Base-by-base conservation (phyloP, 2,888 invertebrate species). In the Trissolcus japonicus region DNA sequence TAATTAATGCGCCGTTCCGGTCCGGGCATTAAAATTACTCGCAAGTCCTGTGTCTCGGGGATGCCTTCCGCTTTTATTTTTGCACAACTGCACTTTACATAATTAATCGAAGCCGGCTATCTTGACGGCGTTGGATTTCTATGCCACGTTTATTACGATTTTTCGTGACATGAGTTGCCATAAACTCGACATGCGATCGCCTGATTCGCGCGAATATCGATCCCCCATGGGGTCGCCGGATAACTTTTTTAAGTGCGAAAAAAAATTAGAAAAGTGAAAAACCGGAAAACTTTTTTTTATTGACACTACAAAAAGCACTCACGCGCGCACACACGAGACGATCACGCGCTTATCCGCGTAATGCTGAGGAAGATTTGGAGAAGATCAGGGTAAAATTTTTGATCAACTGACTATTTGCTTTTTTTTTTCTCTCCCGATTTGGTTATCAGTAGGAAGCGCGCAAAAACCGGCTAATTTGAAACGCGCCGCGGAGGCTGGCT, bases 401-500 rank as follows among this genome's bases (percentile, higher is more conserved):
- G 19, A 2, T n/a, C n/a, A n/a, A 2, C 19, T 19, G 19, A 19
- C 19, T 19, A n/a, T n/a, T n/a, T n/a, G n/a, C n/a, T 19, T 19
- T 19, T 19, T 19, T 25, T 25, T 25, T 25, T 25, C 25, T 25
- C 6, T 4, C 19, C 19, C 19, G 25, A n/a, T n/a, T n/a, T 4
- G 4, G 4, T 25, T 25, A 25, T 25, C 25, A 6, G 25, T 4
- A 25, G 35, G 35, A 35, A 35, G 35, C 35, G 35, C 35, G 35
- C 35, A 9, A 35, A 1, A 35, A 35, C 35, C 35, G 35, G 46
- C 25, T 11, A 35, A 35, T 35, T 35, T 35, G 35, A 35, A 11
- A 21, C 79, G 79, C 76, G 67, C 67, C 80, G 75, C 77, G 80
- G 76, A 82, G 81, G 83, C 81, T 82, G 83, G 81, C 87, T 83